Evolutionary conservation across 2,888 invertebrate genomes (phyloP), one percentile per base, ranked within the genome.

Genomic region (Platynereis dumerilii): DNA sequence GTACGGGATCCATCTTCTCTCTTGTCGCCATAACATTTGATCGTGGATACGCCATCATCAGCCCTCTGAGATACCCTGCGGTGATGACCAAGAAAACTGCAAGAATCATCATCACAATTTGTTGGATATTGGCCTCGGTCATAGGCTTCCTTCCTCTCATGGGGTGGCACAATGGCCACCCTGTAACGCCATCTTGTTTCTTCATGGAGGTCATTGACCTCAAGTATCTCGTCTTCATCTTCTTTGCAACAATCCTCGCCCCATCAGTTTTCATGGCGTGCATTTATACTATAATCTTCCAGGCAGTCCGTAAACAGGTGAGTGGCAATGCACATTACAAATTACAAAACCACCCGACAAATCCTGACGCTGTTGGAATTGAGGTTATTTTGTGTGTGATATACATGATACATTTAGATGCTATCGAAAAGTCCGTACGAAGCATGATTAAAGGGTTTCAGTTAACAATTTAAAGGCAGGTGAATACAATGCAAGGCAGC

Each of bases 1-100:
- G 94, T 81, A 95, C 94, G 61, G 92, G 93, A 78, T 94, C 94
- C 78, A 94, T 95, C 78, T 92, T 95, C 84, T 93, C 93, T 80
- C 86, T 95, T 79, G 92, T 95, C 22, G 94, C 93, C 22, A 94
- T 95, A 15, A 93, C 93, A 20, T 90, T 94, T 73, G 95, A 95
- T 86, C 89, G 95, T 66, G 95, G 94, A 83, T 94, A 94, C 93
- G 94, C 95, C 58, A 94, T 95, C 68, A 87, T 94, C 0, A 89
- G 93, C 84, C 95, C 95, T 2, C 92, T 95, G 91, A 92, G 91
- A 72, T 95, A 94, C 84, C 69, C 92, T 93, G 88, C 92, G 76
- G 92, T 92, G 92, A 92, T 94, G 67, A 89, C 92, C 73, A 92
- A 92, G 12, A 91, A 90, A 84, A 93, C 92, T 57, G 92, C 94